Evolutionary conservation across 2,888 invertebrate species (phyloP).

Genomic region (Pyrgus malvae): DNA sequence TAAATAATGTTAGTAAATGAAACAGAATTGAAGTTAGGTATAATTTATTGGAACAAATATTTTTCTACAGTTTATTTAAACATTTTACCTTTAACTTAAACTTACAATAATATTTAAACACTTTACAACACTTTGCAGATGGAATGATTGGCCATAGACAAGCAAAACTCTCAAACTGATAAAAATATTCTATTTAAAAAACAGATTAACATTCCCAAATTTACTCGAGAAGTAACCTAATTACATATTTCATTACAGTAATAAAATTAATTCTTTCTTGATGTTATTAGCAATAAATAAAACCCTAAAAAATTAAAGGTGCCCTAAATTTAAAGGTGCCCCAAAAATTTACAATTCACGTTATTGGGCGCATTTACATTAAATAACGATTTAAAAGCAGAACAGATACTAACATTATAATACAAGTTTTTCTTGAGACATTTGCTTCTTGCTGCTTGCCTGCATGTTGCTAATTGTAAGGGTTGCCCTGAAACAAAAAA

Average conservation of each 20-base stretch:
- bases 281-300: too few species aligned
- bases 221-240: too few species aligned
- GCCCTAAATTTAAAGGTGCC: background rate
- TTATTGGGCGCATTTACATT: background rate
- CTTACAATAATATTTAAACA: conserved; percentile 8
- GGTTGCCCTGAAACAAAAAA: conserved; percentile 58
- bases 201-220: too few species aligned
- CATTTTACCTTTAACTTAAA: conserved; percentile 30
- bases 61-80: conserved; percentile 39
- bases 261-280: too few species aligned
- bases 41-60: conserved; percentile 57
- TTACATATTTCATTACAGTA: too few species aligned
- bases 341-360: too few species aligned
- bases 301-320: background rate
- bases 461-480: conserved; percentile 32
- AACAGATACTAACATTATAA: conserved; percentile 24
- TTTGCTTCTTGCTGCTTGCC: too few species aligned
- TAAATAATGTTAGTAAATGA: too few species aligned
- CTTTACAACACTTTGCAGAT: conserved; percentile 23
- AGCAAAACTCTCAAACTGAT: too few species aligned
- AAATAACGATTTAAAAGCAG: background rate
- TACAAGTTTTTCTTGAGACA: background rate
- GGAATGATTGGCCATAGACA: too few species aligned
- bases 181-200: too few species aligned
- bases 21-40: conserved; percentile 33